These are phyloP conservation scores for Phenacoccus solenopsis DNA, from an alignment of 1,140 invertebrate species.

Conservation along the genomic window DNA sequence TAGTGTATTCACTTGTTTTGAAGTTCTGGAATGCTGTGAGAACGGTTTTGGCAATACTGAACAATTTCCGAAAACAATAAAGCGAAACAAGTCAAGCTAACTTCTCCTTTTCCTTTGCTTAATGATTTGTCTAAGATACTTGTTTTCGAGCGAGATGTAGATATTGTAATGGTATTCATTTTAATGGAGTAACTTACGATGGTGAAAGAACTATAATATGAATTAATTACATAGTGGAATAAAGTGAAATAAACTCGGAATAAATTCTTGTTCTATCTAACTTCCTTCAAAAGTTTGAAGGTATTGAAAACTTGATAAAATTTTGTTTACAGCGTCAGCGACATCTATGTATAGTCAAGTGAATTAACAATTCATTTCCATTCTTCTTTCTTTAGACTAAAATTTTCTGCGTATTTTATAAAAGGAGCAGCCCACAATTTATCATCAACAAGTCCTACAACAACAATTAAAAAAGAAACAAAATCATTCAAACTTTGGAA, in stretches of 20 bases:
- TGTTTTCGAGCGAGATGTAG: conserved; percentile 43
- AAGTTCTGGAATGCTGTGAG: conserved; percentile 85
- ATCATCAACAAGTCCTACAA: background rate
- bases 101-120: conserved; percentile 82
- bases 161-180: conserved; percentile 24
- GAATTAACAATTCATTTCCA: too few relatives aligned
- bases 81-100: conserved; percentile 85
- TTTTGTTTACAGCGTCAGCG: too few relatives aligned
- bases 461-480: background rate
- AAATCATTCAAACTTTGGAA: background rate
- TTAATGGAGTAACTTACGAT: too few relatives aligned
- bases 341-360: too few relatives aligned
- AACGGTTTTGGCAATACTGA: conserved; percentile 93
- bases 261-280: too few relatives aligned
- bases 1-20: conserved; percentile 64
- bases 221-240: too few relatives aligned
- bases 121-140: conserved; percentile 85
- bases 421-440: background rate
- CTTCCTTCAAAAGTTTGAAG: too few relatives aligned
- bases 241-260: too few relatives aligned
- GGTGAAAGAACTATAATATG: too few relatives aligned
- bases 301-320: too few relatives aligned
- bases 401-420: background rate
- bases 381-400: background rate
- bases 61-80: conserved; percentile 95